Base-by-base conservation (phyloP, 1,140 invertebrate genomes). In the Arion vulgaris region DNA sequence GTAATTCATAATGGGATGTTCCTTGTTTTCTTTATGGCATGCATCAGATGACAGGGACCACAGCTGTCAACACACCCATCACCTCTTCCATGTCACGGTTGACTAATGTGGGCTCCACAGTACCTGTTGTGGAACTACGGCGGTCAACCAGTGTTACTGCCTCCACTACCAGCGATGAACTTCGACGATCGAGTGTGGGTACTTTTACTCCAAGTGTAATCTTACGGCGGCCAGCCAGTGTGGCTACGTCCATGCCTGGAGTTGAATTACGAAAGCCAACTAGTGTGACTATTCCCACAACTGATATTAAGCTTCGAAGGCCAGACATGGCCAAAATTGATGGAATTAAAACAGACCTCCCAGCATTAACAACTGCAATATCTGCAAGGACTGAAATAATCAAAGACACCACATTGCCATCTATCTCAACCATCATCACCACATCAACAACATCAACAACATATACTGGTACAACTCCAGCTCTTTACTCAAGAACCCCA, bases 251-350 rank as follows among this genome's bases (percentile, higher is more conserved):
- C 53, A 57, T n/a, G 2, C 53, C 53, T 57, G 53, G 15, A 15
- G 15, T 57, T 2, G 53, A 57, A 57, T 7, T 45, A 45, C 41
- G 41, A 7, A 5, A 45, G 41, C 41, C 41, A 45, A 45, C 41
- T 15, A 45, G 41, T 45, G 41, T 45, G 15, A 15, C 41, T 45
- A 15, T 45, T 23, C 23, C 53, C 53, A 57, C 53, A 23, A 4
- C 53, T 57, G 53, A 4, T 57, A 4, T 57, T 2, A 23, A 57
- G 23, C 53, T 57, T 2, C 17, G 23, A 57, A 5, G 23, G 84
- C 82, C 86, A 62, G 88, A 90, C 45, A 88, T 87, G 85, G 85
- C 87, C 49, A 91, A 87, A 87, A 88, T 89, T 41, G 83, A 84
- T 69, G 81, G 81, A 62, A 79, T 83, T 32, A 83, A 84, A 62